phyloP scores from a whole-genome alignment of 2,888 invertebrate species.

The Tyria jacobaeae region DNA sequence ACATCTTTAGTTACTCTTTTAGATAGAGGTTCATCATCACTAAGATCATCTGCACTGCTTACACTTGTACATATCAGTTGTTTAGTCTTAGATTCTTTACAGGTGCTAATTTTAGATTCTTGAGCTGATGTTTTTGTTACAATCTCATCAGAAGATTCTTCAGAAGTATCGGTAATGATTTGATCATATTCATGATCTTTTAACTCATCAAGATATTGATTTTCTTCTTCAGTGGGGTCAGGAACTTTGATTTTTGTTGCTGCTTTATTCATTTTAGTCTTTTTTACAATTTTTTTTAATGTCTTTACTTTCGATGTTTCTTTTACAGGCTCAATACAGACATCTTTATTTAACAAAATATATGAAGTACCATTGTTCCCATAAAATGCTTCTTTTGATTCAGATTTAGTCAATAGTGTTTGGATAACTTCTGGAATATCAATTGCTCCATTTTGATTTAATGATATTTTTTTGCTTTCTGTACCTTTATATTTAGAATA shows the following conservation, averaged over 20 bases:
- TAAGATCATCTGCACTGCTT: slow-evolving; percentile 31
- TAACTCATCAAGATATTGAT: slow-evolving; percentile 16
- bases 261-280: slow-evolving; percentile 10
- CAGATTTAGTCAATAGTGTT: slow-evolving; percentile 35
- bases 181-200: slow-evolving; percentile 20
- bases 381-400: slow-evolving; percentile 22
- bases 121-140: slow-evolving; percentile 3
- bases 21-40: slow-evolving; percentile 56
- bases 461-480: slow-evolving; percentile 7
- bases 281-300: background rate
- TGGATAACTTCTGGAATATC: slow-evolving; percentile 19
- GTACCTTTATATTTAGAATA: slow-evolving; percentile 3
- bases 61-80: slow-evolving; percentile 27
- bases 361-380: background rate
- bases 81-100: slow-evolving; percentile 26
- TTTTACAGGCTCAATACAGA: background rate
- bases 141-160: slow-evolving; percentile 23
- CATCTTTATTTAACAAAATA: background rate
- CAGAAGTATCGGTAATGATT: too few relatives aligned
- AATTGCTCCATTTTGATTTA: slow-evolving; percentile 20
- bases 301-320: background rate
- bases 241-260: slow-evolving; percentile 10
- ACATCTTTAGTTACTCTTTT: slow-evolving; percentile 27
- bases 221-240: slow-evolving; percentile 8
- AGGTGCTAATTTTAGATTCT: slow-evolving; percentile 22